phyloP scores from a whole-genome alignment of 1,140 invertebrate species.

The Camponotus pennsylvanicus region DNA sequence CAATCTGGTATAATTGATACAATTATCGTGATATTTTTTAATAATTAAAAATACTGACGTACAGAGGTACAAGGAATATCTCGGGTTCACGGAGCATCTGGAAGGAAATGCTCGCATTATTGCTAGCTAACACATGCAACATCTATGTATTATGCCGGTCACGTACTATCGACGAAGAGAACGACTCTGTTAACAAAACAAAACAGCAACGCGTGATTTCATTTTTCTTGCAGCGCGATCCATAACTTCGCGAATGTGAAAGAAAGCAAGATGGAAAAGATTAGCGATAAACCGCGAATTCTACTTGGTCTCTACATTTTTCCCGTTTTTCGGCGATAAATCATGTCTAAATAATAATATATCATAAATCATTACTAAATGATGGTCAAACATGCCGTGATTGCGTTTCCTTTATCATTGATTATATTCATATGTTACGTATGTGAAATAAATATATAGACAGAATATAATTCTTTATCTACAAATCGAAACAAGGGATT shows the following conservation, averaged over 20 bases:
- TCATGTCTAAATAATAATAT: too few relatives aligned
- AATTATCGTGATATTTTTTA: neutral
- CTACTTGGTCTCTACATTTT: neutral
- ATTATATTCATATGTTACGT: neutral
- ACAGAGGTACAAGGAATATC: neutral
- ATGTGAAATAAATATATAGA: neutral
- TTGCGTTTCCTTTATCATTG: neutral
- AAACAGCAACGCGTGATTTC: slow-evolving; percentile 35
- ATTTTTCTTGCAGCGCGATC: neutral
- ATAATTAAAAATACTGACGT: neutral
- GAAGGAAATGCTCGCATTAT: neutral
- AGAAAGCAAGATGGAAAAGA: neutral
- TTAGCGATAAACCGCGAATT: slow-evolving; percentile 7
- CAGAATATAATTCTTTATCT: neutral
- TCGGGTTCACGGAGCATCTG: neutral
- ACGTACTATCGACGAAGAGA: slow-evolving; percentile 17
- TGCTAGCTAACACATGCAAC: slow-evolving; percentile 8
- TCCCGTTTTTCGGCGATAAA: neutral
- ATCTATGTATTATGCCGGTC: neutral
- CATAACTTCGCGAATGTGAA: neutral
- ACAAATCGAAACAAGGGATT: too few relatives aligned
- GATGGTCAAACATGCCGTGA: neutral
- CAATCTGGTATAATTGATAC: neutral
- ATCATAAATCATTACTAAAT: too few relatives aligned
- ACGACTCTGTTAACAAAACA: slow-evolving; percentile 45